These are phyloP conservation scores for Caretta caretta DNA, from an alignment of 2,113 vertebrate species.

Conservation along the genomic window DNA sequence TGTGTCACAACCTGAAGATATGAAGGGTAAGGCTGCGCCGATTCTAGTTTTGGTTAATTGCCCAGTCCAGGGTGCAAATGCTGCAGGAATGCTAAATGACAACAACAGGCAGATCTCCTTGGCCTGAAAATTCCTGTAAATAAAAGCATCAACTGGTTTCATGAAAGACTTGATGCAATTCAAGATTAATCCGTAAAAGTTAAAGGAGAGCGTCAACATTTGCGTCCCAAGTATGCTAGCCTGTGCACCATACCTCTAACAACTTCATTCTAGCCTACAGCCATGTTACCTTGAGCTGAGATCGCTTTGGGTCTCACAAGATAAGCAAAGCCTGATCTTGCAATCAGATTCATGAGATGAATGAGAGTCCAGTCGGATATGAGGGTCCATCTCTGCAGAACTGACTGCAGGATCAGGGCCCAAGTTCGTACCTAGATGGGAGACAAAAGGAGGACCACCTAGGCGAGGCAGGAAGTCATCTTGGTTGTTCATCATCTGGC, in stretches of 20 bases:
- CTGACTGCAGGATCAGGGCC: too few species aligned
- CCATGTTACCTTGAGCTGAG: background rate
- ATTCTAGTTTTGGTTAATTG: background rate
- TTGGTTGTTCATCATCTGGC: too few species aligned
- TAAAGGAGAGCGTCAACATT: conserved; percentile 30
- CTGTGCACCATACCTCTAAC: background rate
- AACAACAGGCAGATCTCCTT: background rate
- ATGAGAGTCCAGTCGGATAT: too few species aligned
- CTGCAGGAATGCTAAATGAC: background rate
- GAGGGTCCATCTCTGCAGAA: too few species aligned
- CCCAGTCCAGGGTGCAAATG: background rate
- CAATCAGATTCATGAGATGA: background rate
- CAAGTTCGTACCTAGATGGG: too few species aligned
- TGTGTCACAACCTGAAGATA: background rate
- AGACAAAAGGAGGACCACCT: too few species aligned
- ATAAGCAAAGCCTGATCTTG: background rate
- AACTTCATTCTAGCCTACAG: conserved; percentile 10
- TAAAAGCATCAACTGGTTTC: background rate
- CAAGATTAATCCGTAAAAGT: conserved; percentile 31
- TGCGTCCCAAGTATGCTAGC: background rate
- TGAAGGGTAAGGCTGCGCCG: background rate
- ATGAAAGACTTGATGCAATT: background rate
- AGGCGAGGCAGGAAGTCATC: too few species aligned
- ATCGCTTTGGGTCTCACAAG: background rate
- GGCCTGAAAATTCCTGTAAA: background rate